phyloP scores from a whole-genome alignment of 2,113 vertebrate genomes.

The Hippocampus zosterae region DNA sequence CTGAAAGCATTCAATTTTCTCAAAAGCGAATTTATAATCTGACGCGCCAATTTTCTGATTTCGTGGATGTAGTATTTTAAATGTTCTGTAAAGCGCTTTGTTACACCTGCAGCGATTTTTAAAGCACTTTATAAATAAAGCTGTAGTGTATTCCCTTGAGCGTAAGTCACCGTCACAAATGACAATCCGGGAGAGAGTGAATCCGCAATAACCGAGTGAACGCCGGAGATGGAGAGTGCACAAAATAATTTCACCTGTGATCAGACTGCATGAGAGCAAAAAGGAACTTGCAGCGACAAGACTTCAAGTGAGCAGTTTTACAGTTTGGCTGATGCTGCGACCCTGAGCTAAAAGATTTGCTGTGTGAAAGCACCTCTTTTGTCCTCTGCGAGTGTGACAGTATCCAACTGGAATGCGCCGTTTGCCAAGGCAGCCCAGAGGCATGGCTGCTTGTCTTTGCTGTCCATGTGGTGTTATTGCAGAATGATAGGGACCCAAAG shows the following conservation, averaged over 20 bases:
- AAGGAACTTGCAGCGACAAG: conserved; percentile 15
- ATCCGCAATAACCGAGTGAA: too few relatives aligned
- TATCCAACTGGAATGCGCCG: conserved; percentile 63
- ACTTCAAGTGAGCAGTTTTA: conserved; percentile 42
- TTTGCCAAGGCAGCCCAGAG: background rate
- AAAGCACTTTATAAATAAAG: too few relatives aligned
- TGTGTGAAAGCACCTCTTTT: conserved; percentile 64
- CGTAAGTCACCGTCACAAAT: too few relatives aligned
- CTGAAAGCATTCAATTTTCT: too few relatives aligned
- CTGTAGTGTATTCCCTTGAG: too few relatives aligned
- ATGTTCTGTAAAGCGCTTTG: too few relatives aligned
- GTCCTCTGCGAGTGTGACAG: conserved; percentile 57
- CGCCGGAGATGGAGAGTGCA: too few relatives aligned
- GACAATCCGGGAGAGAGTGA: too few relatives aligned
- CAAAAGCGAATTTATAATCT: too few relatives aligned
- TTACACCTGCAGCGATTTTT: too few relatives aligned
- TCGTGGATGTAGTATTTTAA: too few relatives aligned
- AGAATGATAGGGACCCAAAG: conserved; percentile 17
- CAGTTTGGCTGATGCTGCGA: conserved; percentile 64
- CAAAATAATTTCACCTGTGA: background rate
- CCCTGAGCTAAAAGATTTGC: conserved; percentile 62
- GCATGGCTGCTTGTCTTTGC: background rate
- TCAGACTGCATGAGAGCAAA: conserved; percentile 21
- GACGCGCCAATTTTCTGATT: too few relatives aligned
- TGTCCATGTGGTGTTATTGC: conserved; percentile 19